phyloP scores from a whole-genome alignment of 1,140 invertebrate species.

The Ceratina japonica region DNA sequence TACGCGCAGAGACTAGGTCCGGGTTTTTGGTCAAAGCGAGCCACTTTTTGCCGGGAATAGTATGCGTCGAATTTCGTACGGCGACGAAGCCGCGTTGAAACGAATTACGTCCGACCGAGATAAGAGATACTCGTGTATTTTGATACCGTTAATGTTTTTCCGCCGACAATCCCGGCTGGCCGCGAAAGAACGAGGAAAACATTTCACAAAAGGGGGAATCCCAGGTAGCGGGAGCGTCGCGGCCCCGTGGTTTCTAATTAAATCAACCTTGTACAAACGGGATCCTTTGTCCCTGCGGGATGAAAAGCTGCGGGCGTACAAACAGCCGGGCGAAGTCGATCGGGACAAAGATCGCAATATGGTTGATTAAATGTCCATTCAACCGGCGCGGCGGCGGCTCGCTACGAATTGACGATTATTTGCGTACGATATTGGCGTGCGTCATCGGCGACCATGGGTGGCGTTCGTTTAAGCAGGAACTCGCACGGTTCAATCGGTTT shows the following conservation, averaged over 20 bases:
- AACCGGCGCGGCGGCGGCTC: not conserved
- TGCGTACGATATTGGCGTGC: conserved; percentile 12
- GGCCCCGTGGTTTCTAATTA: conserved; percentile 4
- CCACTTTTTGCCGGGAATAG: too few species aligned
- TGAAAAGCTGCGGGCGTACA: conserved; percentile 6
- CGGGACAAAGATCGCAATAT: not conserved
- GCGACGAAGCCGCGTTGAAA: too few species aligned
- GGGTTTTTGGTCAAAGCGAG: too few species aligned
- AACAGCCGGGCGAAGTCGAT: not conserved
- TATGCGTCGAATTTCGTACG: too few species aligned
- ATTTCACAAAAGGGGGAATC: not conserved
- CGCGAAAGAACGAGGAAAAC: too few species aligned
- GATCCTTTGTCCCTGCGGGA: not conserved
- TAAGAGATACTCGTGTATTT: too few species aligned
- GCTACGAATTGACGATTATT: conserved; percentile 28
- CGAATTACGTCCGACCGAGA: too few species aligned
- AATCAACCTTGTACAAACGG: conserved; percentile 11
- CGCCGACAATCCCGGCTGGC: too few species aligned
- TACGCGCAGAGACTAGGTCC: too few species aligned
- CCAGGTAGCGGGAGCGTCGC: too few species aligned
- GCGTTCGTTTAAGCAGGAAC: conserved; percentile 44
- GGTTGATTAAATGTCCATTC: conserved; percentile 28
- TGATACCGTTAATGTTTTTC: too few species aligned
- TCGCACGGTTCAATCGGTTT: conserved; percentile 40
- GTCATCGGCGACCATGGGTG: not conserved